phyloP scores from a whole-genome alignment of 2,113 vertebrate genomes.

The Halcyon malimbica region DNA sequence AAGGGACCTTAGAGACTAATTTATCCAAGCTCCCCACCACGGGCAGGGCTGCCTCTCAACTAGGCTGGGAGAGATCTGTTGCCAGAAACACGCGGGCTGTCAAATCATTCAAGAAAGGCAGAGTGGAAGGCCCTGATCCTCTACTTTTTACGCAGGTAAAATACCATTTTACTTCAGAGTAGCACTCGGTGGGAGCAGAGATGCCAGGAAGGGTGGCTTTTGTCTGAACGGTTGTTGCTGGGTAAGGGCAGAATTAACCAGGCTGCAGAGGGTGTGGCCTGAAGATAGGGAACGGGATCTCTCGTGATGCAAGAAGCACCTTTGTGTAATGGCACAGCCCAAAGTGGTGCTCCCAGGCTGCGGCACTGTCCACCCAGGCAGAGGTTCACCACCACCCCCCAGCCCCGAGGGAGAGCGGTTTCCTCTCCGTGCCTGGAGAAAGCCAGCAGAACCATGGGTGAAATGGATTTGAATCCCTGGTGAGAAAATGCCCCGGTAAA shows the following conservation, averaged over 20 bases:
- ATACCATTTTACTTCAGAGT: rapidly evolving
- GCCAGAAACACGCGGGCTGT: background rate
- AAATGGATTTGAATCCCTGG: background rate
- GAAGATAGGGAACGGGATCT: background rate
- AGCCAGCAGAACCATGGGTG: background rate
- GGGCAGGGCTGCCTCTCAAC: too few relatives aligned
- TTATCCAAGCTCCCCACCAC: too few relatives aligned
- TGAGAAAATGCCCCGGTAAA: background rate
- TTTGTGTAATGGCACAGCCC: background rate
- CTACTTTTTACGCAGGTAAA: background rate
- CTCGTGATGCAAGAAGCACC: background rate
- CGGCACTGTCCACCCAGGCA: background rate
- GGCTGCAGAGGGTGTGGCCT: background rate
- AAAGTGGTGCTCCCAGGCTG: background rate
- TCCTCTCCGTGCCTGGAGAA: background rate
- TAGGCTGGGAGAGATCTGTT: background rate
- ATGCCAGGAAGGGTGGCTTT: background rate
- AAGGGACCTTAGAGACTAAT: too few relatives aligned
- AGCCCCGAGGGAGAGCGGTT: background rate
- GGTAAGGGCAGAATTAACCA: background rate
- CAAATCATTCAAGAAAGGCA: background rate
- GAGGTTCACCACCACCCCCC: background rate
- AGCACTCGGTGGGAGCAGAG: background rate
- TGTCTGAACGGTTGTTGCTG: background rate
- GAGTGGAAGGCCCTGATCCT: background rate